Conservation (phyloP, 2,888 invertebrate species). For the Bombylius major region DNA sequence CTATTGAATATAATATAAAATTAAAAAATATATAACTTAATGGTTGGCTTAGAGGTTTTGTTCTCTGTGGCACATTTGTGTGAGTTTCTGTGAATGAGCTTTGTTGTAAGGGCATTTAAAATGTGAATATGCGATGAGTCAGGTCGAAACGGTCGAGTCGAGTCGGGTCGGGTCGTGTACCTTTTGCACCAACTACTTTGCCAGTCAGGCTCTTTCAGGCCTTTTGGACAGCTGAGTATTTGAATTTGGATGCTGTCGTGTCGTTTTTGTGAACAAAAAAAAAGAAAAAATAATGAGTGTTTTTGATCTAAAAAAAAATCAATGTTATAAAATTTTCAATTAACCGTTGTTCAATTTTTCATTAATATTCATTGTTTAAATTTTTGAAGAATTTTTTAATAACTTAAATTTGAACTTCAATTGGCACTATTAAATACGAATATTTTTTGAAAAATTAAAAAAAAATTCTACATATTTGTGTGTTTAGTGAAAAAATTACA, state of each 20-base stretch:
- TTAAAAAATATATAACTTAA: too few relatives aligned
- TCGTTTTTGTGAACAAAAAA: neutral
- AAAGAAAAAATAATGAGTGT: constrained; percentile 13
- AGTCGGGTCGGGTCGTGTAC: constrained; percentile 41
- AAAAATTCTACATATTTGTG: too few relatives aligned
- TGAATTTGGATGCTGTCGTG: neutral
- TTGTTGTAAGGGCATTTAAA: neutral
- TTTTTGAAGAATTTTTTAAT: too few relatives aligned
- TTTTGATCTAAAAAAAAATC: constrained; percentile 12
- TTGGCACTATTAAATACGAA: too few relatives aligned
- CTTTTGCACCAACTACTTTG: constrained; percentile 40
- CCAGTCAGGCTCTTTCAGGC: constrained; percentile 40
- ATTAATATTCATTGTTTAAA: too few relatives aligned
- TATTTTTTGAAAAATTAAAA: too few relatives aligned
- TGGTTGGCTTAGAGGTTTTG: too few relatives aligned
- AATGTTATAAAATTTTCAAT: too few relatives aligned
- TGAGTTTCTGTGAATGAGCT: neutral
- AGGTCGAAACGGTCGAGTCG: constrained; percentile 40
- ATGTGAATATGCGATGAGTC: constrained; percentile 26
- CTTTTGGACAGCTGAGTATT: constrained; percentile 36
- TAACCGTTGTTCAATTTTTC: too few relatives aligned
- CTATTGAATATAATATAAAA: too few relatives aligned
- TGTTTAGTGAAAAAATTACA: too few relatives aligned
- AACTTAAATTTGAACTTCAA: too few relatives aligned
- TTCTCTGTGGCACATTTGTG: neutral